Conservation (phyloP, 64 coral and sea anemone genomes). For the Anthopleura sola region DNA sequence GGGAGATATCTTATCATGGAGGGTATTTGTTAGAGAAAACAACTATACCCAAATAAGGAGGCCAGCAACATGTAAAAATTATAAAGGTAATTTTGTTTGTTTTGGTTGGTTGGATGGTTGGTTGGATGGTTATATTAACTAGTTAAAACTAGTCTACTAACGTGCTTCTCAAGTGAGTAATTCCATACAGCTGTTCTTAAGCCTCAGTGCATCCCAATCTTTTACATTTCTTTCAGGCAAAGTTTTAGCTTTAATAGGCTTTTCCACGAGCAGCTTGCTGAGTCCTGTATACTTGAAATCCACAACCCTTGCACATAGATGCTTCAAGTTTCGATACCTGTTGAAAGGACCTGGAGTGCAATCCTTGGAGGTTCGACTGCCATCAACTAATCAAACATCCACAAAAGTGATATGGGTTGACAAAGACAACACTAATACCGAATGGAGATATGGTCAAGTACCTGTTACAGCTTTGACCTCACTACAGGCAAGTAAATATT, state of each 20-base stretch:
- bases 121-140: too few species aligned
- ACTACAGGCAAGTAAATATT: background rate
- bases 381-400: background rate
- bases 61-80: background rate
- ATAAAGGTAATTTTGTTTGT: background rate
- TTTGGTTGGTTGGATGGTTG: too few species aligned
- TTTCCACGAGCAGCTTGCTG: background rate
- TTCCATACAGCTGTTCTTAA: too few species aligned
- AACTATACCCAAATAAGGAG: background rate
- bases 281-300: background rate
- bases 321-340: constrained; percentile 9
- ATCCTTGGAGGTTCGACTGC: background rate
- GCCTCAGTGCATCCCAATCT: too few species aligned
- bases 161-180: too few species aligned
- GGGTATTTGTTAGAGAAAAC: too few species aligned
- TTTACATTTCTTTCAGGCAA: background rate
- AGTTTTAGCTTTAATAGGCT: background rate
- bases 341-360: background rate
- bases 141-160: too few species aligned
- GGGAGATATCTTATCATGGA: background rate
- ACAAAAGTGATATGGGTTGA: background rate
- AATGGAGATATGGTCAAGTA: background rate
- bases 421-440: background rate
- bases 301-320: background rate
- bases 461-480: background rate